These are phyloP conservation scores for Oxystoma pomonae DNA, from an alignment of 2,888 invertebrate species.

Conservation along the genomic window DNA sequence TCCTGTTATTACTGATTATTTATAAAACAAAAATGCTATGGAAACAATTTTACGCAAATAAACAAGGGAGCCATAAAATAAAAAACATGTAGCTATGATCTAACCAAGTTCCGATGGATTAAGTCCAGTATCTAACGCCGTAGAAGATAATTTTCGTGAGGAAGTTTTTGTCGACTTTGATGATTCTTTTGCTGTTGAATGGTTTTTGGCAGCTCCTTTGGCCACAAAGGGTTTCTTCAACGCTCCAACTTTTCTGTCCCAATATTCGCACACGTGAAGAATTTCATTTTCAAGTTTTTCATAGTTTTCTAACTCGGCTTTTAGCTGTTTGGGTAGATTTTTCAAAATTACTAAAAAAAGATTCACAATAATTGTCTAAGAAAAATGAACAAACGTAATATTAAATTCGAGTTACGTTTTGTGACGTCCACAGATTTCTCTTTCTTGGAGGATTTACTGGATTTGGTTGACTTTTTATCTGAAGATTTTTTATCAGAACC, in stretches of 20 bases:
- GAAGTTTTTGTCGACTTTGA: slow-evolving; percentile 16
- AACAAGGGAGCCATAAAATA: too few relatives aligned
- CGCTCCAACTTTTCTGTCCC: slow-evolving; percentile 32
- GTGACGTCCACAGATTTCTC: background rate
- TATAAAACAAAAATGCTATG: too few relatives aligned
- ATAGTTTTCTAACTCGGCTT: slow-evolving; percentile 30
- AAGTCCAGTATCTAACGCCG: background rate
- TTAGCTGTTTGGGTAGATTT: slow-evolving; percentile 18
- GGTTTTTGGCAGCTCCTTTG: slow-evolving; percentile 1
- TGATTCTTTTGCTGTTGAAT: slow-evolving; percentile 16
- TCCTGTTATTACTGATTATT: too few relatives aligned
- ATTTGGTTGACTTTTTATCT: slow-evolving; percentile 19
- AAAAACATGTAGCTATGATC: too few relatives aligned
- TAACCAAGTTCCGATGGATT: background rate
- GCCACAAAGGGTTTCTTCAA: slow-evolving; percentile 25
- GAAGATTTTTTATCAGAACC: background rate
- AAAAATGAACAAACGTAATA: background rate
- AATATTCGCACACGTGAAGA: slow-evolving; percentile 34
- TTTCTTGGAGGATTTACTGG: slow-evolving; percentile 3
- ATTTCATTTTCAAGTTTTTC: slow-evolving; percentile 29
- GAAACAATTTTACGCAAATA: too few relatives aligned
- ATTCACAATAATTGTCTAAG: too few relatives aligned
- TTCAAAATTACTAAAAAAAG: slow-evolving; percentile 12
- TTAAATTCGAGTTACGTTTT: background rate
- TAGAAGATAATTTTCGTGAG: slow-evolving; percentile 9